Conservation (phyloP, 2,797 vertebrate genomes). For the Xiphophorus birchmanni region DNA sequence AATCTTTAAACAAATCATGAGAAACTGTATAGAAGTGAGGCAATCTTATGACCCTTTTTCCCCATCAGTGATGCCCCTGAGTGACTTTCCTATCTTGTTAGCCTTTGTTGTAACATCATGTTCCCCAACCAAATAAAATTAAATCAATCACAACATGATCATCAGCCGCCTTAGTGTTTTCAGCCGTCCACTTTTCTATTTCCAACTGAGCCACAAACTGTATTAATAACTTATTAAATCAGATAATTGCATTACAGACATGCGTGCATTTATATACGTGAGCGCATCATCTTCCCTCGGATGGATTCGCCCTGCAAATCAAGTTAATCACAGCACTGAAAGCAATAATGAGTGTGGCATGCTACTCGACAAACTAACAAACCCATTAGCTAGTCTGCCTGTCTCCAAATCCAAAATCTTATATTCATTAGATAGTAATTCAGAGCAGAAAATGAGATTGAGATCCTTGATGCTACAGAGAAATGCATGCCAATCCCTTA, state of each 20-base stretch:
- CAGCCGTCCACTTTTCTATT: conserved; percentile 70
- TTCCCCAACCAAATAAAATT: conserved; percentile 65
- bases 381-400: conserved; percentile 78
- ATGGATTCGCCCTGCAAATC: conserved; percentile 81
- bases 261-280: conserved; percentile 77
- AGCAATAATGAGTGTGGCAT: conserved; percentile 79
- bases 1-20: conserved; percentile 52
- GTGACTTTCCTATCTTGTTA: conserved; percentile 64
- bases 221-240: conserved; percentile 84
- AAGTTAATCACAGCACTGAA: conserved; percentile 80
- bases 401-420: conserved; percentile 78
- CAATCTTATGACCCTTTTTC: conserved; percentile 23
- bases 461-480: conserved; percentile 72
- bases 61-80: conserved; percentile 38
- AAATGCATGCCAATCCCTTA: conserved; percentile 39
- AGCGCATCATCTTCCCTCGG: conserved; percentile 70
- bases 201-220: conserved; percentile 69
- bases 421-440: conserved; percentile 82
- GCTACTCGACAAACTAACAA: conserved; percentile 82
- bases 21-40: conserved; percentile 21
- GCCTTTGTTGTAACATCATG: conserved; percentile 67
- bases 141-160: conserved; percentile 70
- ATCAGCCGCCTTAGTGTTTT: conserved; percentile 60
- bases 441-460: conserved; percentile 83
- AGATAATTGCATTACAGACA: conserved; percentile 77